A percentile compares a stretch with the other conserved stretches of the same genome.
These are phyloP conservation scores for Corvus moneduloides DNA, from an alignment of 2,113 vertebrate genomes.

Conservation along the genomic window DNA sequence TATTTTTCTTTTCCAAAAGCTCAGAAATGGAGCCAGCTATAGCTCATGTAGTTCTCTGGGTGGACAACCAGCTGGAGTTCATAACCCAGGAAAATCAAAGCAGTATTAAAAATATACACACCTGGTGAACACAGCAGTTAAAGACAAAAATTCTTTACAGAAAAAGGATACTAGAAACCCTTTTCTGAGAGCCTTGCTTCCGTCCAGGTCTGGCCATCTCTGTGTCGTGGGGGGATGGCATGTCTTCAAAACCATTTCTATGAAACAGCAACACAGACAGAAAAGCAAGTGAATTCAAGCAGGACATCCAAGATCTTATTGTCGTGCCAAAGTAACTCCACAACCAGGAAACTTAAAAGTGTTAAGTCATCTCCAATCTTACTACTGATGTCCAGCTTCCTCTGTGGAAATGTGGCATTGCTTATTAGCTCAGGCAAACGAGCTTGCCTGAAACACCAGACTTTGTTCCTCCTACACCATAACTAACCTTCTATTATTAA, in stretches of 20 bases:
- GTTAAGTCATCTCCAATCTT: background rate
- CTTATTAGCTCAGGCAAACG: background rate
- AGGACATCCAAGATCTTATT: background rate
- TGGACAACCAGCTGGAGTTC: background rate
- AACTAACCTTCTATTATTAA: background rate
- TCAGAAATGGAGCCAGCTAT: background rate
- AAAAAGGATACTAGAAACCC: slow-evolving; percentile 87
- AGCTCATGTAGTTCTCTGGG: background rate
- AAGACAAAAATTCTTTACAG: background rate
- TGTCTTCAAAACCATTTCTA: slow-evolving; percentile 66
- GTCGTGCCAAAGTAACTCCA: background rate
- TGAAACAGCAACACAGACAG: background rate
- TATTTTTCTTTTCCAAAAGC: background rate
- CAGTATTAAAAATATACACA: background rate
- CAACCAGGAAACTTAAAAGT: background rate
- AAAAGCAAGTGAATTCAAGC: background rate
- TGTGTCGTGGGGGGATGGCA: slow-evolving; percentile 71
- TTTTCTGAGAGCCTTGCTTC: slow-evolving; percentile 79
- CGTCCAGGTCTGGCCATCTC: slow-evolving; percentile 75
- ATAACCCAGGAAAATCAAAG: background rate
- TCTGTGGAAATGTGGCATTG: background rate
- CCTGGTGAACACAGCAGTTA: background rate
- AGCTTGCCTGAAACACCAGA: background rate
- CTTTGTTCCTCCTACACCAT: background rate
- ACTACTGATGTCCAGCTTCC: background rate